Percentiles rank a stretch among this genome's conserved stretches.
These are phyloP conservation scores for Sebastes umbrosus DNA, from an alignment of 2,797 vertebrate genomes.

Conservation along the genomic window DNA sequence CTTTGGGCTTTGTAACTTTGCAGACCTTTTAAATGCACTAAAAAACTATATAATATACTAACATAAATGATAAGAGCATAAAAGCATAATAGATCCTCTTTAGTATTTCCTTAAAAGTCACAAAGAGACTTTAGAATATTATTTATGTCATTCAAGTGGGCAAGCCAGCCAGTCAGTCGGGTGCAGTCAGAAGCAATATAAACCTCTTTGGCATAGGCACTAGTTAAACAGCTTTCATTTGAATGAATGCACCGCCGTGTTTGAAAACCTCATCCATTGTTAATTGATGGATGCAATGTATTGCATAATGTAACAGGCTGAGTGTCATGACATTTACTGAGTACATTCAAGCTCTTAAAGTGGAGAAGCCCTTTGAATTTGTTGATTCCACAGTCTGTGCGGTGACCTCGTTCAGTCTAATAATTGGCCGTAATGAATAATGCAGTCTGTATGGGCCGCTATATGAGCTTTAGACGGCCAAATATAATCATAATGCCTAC, in stretches of 20 bases:
- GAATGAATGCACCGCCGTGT: conserved; percentile 12
- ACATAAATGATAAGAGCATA: too few relatives aligned
- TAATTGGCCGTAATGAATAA: conserved; percentile 37
- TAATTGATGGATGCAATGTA: conserved; percentile 49
- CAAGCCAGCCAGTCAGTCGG: background rate
- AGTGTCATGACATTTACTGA: conserved; percentile 61
- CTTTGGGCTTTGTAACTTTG: too few relatives aligned
- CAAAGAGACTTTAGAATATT: background rate
- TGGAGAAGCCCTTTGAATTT: conserved; percentile 20
- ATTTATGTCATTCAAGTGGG: background rate
- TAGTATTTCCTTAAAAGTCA: background rate
- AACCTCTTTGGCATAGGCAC: background rate
- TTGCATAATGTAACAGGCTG: conserved; percentile 52
- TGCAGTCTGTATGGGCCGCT: background rate
- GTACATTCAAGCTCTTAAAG: conserved; percentile 35
- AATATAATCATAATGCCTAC: background rate
- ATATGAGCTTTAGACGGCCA: background rate
- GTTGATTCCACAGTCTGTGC: conserved; percentile 20
- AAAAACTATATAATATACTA: too few relatives aligned
- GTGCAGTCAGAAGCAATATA: background rate
- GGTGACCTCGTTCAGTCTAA: conserved; percentile 37
- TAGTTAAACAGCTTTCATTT: conserved; percentile 25
- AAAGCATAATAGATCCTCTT: too few relatives aligned
- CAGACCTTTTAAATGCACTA: too few relatives aligned
- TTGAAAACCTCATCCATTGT: conserved; percentile 40